Evolutionary conservation across 1,140 invertebrate genomes (phyloP), one percentile per base, ranked within the genome.

Genomic region (Stegodyphus mimosarum): DNA sequence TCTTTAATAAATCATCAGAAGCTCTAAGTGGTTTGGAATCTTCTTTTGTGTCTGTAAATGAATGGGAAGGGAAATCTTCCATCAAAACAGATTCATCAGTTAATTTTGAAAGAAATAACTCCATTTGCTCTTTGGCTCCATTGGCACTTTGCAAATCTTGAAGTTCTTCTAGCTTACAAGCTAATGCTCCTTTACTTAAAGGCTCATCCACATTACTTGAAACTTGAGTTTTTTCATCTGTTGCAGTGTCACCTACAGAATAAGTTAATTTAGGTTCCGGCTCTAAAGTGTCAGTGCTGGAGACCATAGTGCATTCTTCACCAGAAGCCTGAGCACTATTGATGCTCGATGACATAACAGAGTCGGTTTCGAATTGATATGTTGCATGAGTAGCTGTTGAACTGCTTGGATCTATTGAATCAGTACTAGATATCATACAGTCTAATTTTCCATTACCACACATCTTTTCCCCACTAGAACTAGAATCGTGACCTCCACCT

Each of bases 291-390:
- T 95, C 94, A 83, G 93, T 92, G n/a, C 93, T 94, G 3, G 94
- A 94, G 4, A 94, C 92, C 93, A 95, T 94, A 13, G 94, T 94
- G 78, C 74, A 79, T 72, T 94, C 94, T 87, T 94, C 94, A 88
- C 93, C 94, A n/a, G 88, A 88, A 71, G 88, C 87, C 71, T 88
- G 88, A 77, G 87, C 80, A 90, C 94, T 95, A 55, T 95, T 95
- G 64, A 95, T 92, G 90, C 94, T 95, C 52, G 94, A 94, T 7
- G 95, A 95, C 93, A 95, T 95, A 51, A 95, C 92, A 0, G 95
- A 95, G 76, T 87, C 87, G 71, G 87, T 87, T 90, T 95, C 95
- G 88, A 94, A 95, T 88, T 95, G 95, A 89, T 95, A 95, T 15
- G 94, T 95, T 17, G 95, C 95, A 89, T 95, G 93, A 0, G 95